Conservation (phyloP, 2,797 vertebrate genomes). For the Carduelis carduelis region DNA sequence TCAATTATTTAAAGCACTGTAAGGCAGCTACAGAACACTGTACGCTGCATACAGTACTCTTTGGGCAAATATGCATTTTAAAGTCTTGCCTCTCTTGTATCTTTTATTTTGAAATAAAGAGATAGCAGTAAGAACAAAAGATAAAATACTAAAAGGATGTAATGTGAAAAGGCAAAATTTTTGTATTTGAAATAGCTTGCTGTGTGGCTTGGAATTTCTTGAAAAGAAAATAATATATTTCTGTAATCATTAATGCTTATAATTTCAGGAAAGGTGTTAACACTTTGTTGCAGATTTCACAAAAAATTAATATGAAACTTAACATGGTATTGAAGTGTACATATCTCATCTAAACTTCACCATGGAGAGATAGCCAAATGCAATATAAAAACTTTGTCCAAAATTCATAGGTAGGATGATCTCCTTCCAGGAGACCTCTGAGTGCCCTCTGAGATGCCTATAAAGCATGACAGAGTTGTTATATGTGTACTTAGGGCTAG, state of each 20-base stretch:
- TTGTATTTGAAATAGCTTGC: neutral
- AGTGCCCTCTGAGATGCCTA: neutral
- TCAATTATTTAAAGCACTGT: neutral
- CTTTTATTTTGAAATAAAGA: neutral
- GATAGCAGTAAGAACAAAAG: neutral
- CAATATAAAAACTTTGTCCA: neutral
- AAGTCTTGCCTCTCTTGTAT: neutral
- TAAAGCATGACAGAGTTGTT: neutral
- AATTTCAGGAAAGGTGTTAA: neutral
- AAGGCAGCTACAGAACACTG: neutral
- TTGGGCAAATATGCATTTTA: neutral
- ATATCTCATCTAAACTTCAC: neutral
- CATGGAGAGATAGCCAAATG: rapidly evolving
- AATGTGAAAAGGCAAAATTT: neutral
- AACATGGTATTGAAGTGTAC: neutral
- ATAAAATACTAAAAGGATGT: neutral
- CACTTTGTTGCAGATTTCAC: neutral
- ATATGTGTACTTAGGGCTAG: rapidly evolving
- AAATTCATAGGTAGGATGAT: neutral
- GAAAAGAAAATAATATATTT: neutral
- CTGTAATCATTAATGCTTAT: neutral
- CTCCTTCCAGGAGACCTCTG: neutral
- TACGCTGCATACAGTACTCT: neutral
- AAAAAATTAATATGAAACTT: neutral
- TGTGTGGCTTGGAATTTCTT: neutral